Evolutionary conservation across 2,797 vertebrate genomes (phyloP).

Genomic region (Naso thynnoides): DNA sequence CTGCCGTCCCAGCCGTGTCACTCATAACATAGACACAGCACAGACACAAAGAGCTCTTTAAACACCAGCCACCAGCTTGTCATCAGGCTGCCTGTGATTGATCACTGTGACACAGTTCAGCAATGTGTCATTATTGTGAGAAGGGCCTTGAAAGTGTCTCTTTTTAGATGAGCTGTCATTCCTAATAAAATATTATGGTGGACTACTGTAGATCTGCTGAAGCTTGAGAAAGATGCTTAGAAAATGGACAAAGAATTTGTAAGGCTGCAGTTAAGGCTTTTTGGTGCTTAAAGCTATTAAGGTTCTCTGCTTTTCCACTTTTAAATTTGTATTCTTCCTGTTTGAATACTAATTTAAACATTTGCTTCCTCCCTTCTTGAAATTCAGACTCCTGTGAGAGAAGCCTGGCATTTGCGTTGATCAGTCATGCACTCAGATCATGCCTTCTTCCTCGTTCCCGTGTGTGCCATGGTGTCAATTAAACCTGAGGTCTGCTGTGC

Average conservation of each 20-base stretch:
- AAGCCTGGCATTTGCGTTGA: constrained; percentile 65
- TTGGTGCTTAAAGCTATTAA: not conserved
- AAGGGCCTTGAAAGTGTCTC: constrained; percentile 36
- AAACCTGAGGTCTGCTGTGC: constrained; percentile 68
- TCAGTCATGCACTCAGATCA: constrained; percentile 68
- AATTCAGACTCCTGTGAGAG: constrained; percentile 43
- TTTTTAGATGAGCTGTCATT: constrained; percentile 38
- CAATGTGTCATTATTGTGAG: constrained; percentile 32
- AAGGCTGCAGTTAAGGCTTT: not conserved
- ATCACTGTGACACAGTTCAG: constrained; percentile 50
- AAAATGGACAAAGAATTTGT: not conserved
- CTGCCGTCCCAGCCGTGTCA: constrained; percentile 26
- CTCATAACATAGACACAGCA: constrained; percentile 21
- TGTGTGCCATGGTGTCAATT: constrained; percentile 71
- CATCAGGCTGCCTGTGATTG: constrained; percentile 44
- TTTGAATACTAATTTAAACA: constrained; percentile 58
- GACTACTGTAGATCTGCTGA: constrained; percentile 1
- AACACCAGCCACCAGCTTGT: constrained; percentile 34
- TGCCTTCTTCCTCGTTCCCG: constrained; percentile 41
- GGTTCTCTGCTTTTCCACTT: not conserved
- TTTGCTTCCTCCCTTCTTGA: constrained; percentile 36
- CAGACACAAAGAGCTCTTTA: constrained; percentile 60
- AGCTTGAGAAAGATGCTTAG: not conserved
- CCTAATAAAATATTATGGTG: constrained; percentile 30
- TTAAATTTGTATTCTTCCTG: constrained; percentile 2